A percentile compares a stretch with the other conserved stretches of the same genome.
These are phyloP conservation scores for Periophthalmus magnuspinnatus DNA, from an alignment of 2,797 vertebrate genomes.

Conservation along the genomic window DNA sequence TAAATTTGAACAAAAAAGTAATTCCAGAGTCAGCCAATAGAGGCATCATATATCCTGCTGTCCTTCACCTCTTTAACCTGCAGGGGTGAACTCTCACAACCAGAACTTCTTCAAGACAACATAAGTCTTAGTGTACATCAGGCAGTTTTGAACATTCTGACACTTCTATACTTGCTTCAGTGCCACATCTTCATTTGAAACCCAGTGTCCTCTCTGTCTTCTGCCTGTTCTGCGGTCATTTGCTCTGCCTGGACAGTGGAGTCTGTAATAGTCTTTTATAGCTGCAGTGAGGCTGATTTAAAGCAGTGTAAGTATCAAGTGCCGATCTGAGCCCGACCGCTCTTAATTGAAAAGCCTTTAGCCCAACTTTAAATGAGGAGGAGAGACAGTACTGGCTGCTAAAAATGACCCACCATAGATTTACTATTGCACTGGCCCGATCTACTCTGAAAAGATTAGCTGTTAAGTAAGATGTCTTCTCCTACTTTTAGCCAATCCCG, in stretches of 20 bases:
- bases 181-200: neutral
- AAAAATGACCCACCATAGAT: slow-evolving; percentile 10
- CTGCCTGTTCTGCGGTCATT: neutral
- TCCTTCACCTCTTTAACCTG: no score
- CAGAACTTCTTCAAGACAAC: no score
- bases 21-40: no score
- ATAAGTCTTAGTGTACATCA: no score
- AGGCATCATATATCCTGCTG: no score
- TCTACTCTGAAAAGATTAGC: slow-evolving; percentile 2
- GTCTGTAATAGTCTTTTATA: slow-evolving; percentile 13
- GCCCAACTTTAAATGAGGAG: slow-evolving; percentile 13
- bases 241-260: neutral
- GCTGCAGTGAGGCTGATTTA: slow-evolving; percentile 7
- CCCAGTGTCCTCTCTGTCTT: neutral
- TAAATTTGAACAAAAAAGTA: no score
- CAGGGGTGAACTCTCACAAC: no score
- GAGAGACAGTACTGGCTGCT: slow-evolving; percentile 7
- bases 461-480: slow-evolving; percentile 10
- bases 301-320: neutral
- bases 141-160: neutral
- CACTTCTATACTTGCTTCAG: neutral
- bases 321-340: slow-evolving; percentile 3
- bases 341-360: slow-evolving; percentile 15
- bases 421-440: neutral
- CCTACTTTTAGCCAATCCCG: neutral